Conservation (phyloP, 2,888 invertebrate genomes). For the Beris chalybata region DNA sequence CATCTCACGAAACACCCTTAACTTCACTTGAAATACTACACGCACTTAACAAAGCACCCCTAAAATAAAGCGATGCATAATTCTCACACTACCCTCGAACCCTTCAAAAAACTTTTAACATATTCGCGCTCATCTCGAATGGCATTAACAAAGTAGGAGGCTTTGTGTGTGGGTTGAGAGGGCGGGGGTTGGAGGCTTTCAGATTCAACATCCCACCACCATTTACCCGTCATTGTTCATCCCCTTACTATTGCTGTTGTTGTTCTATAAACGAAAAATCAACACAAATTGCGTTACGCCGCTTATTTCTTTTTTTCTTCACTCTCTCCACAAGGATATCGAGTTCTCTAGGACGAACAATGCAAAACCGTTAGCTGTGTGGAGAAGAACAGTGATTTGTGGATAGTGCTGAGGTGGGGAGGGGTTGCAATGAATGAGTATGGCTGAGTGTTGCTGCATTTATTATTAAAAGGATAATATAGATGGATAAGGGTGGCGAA, state of each 20-base stretch:
- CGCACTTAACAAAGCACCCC: constrained; percentile 10
- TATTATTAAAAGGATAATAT: constrained; percentile 16
- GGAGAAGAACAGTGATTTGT: background rate
- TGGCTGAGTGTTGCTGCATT: background rate
- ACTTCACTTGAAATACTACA: constrained; percentile 6
- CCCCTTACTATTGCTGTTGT: background rate
- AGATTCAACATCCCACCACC: background rate
- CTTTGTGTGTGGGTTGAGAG: background rate
- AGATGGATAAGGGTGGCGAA: constrained; percentile 8
- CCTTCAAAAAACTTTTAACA: constrained; percentile 3
- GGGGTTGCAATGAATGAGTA: background rate
- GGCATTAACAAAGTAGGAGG: background rate
- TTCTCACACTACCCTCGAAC: background rate
- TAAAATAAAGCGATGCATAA: background rate
- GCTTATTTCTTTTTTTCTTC: background rate
- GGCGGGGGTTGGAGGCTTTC: background rate
- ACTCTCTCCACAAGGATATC: background rate
- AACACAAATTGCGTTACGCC: constrained; percentile 19
- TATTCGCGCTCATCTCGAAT: background rate
- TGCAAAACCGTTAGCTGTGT: background rate
- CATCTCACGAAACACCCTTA: background rate
- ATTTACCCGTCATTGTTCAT: background rate
- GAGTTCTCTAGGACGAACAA: background rate
- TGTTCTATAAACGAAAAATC: constrained; percentile 3
- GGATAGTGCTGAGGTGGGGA: background rate